These are phyloP conservation scores for Pica pica DNA, from an alignment of 2,113 vertebrate genomes.

Conservation along the genomic window DNA sequence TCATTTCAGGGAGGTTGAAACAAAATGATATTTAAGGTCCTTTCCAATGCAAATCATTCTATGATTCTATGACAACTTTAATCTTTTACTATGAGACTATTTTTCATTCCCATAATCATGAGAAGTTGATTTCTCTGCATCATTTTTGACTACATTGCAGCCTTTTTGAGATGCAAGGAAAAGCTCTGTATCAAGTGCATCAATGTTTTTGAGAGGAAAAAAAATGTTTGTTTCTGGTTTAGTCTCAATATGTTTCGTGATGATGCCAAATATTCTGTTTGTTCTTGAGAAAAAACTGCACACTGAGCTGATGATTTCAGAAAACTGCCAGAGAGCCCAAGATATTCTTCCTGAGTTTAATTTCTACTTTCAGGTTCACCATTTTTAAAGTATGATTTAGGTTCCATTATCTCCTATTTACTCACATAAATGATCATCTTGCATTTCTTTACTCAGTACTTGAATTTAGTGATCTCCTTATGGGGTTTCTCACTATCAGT, in stretches of 20 bases:
- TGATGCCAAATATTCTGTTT: background rate
- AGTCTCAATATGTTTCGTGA: background rate
- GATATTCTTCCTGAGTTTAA: background rate
- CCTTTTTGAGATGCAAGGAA: background rate
- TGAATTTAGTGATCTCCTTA: background rate
- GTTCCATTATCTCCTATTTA: background rate
- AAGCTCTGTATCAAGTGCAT: background rate
- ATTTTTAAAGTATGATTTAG: background rate
- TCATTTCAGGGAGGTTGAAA: background rate
- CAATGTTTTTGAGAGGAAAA: background rate
- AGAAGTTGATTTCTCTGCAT: background rate
- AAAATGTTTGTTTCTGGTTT: background rate
- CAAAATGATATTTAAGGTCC: background rate
- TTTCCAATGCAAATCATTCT: background rate
- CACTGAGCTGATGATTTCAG: background rate
- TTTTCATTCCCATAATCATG: background rate
- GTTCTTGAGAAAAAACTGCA: background rate
- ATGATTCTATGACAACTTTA: background rate
- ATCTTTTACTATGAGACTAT: background rate
- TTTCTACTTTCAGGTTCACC: background rate
- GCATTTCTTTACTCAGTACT: background rate
- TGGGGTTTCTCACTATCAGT: background rate
- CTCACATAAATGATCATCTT: background rate
- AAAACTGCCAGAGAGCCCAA: background rate
- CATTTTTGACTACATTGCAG: background rate